Evolutionary conservation across 2,888 invertebrate species (phyloP).

Genomic region (Drosophila aldrichi): DNA sequence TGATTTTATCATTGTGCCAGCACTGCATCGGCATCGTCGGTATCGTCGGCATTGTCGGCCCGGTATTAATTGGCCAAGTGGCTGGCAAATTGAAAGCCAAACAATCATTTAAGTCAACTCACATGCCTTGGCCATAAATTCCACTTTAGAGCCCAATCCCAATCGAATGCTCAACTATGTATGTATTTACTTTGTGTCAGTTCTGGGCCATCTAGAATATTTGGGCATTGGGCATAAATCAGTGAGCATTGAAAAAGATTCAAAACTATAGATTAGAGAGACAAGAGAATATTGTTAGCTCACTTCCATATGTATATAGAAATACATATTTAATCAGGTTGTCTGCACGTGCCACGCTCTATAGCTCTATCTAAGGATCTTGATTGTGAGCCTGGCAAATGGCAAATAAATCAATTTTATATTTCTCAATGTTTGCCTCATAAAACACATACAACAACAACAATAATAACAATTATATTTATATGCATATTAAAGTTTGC

Average conservation of each 20-base stretch:
- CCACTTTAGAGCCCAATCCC: not conserved
- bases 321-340: not conserved
- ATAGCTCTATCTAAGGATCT: not conserved
- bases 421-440: constrained; percentile 1
- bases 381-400: not conserved
- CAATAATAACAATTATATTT: not conserved
- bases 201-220: constrained; percentile 2
- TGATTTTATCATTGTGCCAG: constrained; percentile 28
- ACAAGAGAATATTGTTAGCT: constrained; percentile 13
- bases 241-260: constrained; percentile 6
- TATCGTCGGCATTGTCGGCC: constrained; percentile 17
- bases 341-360: not conserved
- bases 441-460: not conserved
- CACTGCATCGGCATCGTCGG: constrained; percentile 10
- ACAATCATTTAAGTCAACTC: constrained; percentile 31
- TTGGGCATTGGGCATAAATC: constrained; percentile 35
- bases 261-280: constrained; percentile 13
- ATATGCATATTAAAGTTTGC: too few species aligned
- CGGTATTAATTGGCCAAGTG: constrained; percentile 45
- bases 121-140: constrained; percentile 13
- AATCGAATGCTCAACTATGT: constrained; percentile 3
- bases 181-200: constrained; percentile 8
- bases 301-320: not conserved
- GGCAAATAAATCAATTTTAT: constrained; percentile 26
- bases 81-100: constrained; percentile 22